These are phyloP conservation scores for Drosophila gaucha DNA, from an alignment of 2,888 invertebrate species.

Conservation along the genomic window DNA sequence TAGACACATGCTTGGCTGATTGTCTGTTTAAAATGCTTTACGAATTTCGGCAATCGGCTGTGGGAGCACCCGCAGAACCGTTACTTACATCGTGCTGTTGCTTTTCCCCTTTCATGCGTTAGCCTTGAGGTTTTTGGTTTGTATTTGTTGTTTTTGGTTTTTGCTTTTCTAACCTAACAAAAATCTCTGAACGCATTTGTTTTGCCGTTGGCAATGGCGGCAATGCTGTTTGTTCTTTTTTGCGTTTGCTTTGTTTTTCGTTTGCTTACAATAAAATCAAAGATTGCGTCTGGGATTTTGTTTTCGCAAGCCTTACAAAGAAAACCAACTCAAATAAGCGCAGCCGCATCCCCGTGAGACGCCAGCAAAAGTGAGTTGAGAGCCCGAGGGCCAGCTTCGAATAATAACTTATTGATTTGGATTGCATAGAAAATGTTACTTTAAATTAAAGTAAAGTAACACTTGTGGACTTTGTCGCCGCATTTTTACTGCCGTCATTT, in stretches of 20 bases:
- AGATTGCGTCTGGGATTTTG: constrained; percentile 75
- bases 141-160: constrained; percentile 39
- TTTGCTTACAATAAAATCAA: constrained; percentile 68
- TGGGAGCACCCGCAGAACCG: constrained; percentile 3
- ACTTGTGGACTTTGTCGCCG: constrained; percentile 14
- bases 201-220: constrained; percentile 41
- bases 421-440: constrained; percentile 49
- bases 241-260: constrained; percentile 51
- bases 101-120: constrained; percentile 22
- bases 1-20: constrained; percentile 1
- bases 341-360: constrained; percentile 31
- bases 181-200: constrained; percentile 65
- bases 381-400: constrained; percentile 38
- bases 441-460: constrained; percentile 50
- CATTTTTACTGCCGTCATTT: constrained; percentile 24
- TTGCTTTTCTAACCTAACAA: constrained; percentile 59
- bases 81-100: constrained; percentile 10
- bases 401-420: constrained; percentile 74
- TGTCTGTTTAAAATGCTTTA: constrained; percentile 21
- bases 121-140: constrained; percentile 42
- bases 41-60: constrained; percentile 41
- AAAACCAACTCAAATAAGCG: constrained; percentile 60
- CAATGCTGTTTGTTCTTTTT: constrained; percentile 54
- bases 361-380: constrained; percentile 17
- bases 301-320: constrained; percentile 63